Evolutionary conservation across 2,113 vertebrate species (phyloP), one percentile per base, ranked within the genome.

Genomic region (Gopherus evgoodei): DNA sequence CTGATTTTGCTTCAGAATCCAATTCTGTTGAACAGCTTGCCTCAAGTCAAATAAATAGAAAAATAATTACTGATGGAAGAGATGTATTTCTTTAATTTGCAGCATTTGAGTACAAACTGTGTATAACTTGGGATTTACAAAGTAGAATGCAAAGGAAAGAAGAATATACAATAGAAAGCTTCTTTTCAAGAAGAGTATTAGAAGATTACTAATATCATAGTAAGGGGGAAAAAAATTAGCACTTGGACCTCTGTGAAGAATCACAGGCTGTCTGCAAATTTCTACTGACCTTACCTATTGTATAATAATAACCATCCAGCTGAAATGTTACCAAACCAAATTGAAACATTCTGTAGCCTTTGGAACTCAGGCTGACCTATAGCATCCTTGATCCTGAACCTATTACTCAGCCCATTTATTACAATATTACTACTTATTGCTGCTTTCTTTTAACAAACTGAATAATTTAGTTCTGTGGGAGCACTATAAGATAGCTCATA

Each of bases 391-490:
- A 96, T 96, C 65, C 13, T 17, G 54, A 89, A 86, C 81, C 85
- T 69, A 86, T 96, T 96, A 83, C 88, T 94, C 62, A 95, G 56
- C 80, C 89, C 50, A 96, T 96, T 97, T 94, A 22, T 94, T 97
- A 93, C 6, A 91, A 90, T 93, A 95, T 95, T 88, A 79, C 59
- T 81, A 94, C 75, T 72, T 95, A 93, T 4, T 72, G 86, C 93
- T 96, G 59, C 3, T 31, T 89, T 86, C 93, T 91, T 93, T 90
- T 72, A 97, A 90, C 54, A 91, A 97, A 96, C 90, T 95, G 91
- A 97, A 94, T 86, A 96, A 97, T 91, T 82, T 81, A 83, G 47
- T 65, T 86, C 89, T 75, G 53, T 81, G 90, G 53, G 59, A 84
- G 27, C 90, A 93, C 54, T 90, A 65, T 42, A 90, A 81, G 88